phyloP scores from a whole-genome alignment of 2,797 vertebrate genomes.

The Notamacropus eugenii region DNA sequence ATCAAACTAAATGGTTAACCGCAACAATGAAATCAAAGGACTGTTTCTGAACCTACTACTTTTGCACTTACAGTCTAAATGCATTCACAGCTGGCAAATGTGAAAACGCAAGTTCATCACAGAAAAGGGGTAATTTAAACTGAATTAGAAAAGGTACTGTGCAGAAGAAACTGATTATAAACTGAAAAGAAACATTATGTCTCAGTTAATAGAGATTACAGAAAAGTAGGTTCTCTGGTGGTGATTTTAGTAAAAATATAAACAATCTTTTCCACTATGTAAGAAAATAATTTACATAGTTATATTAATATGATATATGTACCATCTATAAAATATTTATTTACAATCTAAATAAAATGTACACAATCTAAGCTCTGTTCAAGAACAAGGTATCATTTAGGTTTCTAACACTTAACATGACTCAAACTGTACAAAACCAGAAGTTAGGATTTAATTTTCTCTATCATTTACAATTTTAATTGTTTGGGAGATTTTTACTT shows the following conservation, averaged over 20 bases:
- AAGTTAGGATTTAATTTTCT: conserved; percentile 51
- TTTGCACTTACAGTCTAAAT: conserved; percentile 65
- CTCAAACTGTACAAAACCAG: conserved; percentile 34
- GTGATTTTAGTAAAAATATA: conserved; percentile 66
- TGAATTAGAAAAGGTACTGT: conserved; percentile 62
- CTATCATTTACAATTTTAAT: conserved; percentile 33
- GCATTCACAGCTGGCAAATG: conserved; percentile 61
- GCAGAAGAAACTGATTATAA: conserved; percentile 68
- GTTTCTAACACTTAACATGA: conserved; percentile 38
- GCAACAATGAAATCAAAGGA: conserved; percentile 64
- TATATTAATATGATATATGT: conserved; percentile 53
- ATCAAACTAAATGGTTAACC: conserved; percentile 71
- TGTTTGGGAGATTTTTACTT: conserved; percentile 40
- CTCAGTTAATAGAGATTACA: conserved; percentile 63
- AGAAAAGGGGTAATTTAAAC: conserved; percentile 47
- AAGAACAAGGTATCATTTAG: conserved; percentile 49
- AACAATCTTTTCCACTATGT: conserved; percentile 49
- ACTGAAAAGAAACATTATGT: conserved; percentile 56
- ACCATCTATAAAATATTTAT: conserved; percentile 59
- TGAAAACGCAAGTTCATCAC: conserved; percentile 45
- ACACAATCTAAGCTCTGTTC: conserved; percentile 41
- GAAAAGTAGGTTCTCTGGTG: conserved; percentile 61
- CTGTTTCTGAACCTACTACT: conserved; percentile 56
- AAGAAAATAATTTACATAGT: conserved; percentile 65
- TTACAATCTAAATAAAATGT: conserved; percentile 41